These are phyloP conservation scores for Cyprinodon brontotheroides DNA, from an alignment of 2,113 vertebrate genomes.

Conservation along the genomic window DNA sequence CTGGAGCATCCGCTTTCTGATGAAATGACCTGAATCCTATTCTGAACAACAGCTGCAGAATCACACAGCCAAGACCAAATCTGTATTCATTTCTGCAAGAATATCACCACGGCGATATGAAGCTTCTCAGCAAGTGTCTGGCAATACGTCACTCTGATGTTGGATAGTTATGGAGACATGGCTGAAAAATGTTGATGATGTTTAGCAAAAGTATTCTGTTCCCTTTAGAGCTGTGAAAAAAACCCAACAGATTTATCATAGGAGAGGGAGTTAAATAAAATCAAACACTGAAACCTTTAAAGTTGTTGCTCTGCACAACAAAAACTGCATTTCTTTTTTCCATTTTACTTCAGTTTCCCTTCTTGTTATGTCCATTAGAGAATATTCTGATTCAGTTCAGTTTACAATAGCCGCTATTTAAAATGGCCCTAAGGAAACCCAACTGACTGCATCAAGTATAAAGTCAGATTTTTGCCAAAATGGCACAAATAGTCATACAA, in stretches of 20 bases:
- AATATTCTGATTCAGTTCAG: too few relatives aligned
- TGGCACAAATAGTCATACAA: too few relatives aligned
- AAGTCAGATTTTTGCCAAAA: too few relatives aligned
- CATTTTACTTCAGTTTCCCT: too few relatives aligned
- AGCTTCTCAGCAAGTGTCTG: background rate
- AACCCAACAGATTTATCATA: background rate
- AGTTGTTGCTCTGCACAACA: background rate
- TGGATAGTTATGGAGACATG: background rate
- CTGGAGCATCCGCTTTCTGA: constrained; percentile 15
- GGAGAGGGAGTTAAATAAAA: background rate
- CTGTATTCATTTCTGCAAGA: background rate
- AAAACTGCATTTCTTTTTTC: too few relatives aligned
- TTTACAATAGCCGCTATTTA: too few relatives aligned
- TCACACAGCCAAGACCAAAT: background rate
- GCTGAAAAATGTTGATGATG: background rate
- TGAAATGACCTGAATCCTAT: constrained; percentile 45
- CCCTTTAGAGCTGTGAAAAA: background rate
- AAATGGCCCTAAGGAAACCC: too few relatives aligned
- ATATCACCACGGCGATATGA: background rate
- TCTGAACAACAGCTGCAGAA: constrained; percentile 17
- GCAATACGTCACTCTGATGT: background rate
- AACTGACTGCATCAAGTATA: too few relatives aligned
- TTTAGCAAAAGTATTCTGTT: background rate
- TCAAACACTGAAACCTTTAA: background rate
- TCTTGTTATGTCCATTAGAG: too few relatives aligned